Conservation (phyloP, 2,797 vertebrate species). For the Acrocephalus scirpaceus region DNA sequence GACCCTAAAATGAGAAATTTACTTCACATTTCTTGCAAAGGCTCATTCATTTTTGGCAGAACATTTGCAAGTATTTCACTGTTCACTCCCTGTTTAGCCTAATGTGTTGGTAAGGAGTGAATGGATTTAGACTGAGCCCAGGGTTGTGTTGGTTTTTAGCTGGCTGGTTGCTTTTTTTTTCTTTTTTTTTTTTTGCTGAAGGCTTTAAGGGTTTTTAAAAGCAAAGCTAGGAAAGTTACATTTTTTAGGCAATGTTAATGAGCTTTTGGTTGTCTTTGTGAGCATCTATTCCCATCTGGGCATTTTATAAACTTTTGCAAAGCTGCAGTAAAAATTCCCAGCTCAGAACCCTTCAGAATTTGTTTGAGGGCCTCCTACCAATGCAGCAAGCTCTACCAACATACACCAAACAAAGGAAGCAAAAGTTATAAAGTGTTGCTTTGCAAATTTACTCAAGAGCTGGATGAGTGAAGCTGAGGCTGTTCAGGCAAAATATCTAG, state of each 20-base stretch:
- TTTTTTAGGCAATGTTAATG: background rate
- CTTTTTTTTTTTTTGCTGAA: background rate
- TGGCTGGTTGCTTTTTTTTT: background rate
- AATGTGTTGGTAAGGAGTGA: background rate
- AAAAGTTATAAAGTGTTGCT: background rate
- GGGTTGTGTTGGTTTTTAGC: background rate
- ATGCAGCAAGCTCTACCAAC: background rate
- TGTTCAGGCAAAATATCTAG: background rate
- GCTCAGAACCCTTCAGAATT: background rate
- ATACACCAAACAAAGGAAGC: background rate
- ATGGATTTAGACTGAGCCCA: background rate
- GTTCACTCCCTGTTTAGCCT: background rate
- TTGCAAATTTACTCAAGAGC: background rate
- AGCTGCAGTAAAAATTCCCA: background rate
- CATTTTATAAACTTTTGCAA: background rate
- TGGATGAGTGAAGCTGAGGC: background rate
- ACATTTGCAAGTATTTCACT: background rate
- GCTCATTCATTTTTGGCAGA: background rate
- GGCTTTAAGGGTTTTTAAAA: background rate
- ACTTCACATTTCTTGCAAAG: background rate
- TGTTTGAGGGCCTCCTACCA: background rate
- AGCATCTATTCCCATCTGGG: background rate
- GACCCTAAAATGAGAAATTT: background rate
- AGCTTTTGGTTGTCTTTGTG: background rate
- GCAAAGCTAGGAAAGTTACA: background rate